A percentile compares a stretch with the other conserved stretches of the same genome.
These are phyloP conservation scores for Notospermus geniculatus DNA, from an alignment of 1,140 invertebrate species.

Conservation along the genomic window DNA sequence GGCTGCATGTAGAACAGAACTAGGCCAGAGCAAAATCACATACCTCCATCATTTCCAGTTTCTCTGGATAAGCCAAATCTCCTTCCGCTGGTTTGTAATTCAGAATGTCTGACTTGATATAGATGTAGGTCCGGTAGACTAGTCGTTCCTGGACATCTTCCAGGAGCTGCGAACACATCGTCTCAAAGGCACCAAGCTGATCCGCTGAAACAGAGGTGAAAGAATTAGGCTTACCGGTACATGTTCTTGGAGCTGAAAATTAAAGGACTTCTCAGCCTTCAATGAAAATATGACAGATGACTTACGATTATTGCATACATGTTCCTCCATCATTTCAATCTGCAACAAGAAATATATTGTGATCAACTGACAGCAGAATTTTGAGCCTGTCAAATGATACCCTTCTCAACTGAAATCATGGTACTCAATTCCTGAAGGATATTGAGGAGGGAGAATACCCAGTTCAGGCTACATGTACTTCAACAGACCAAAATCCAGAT, in stretches of 20 bases:
- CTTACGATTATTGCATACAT: constrained; percentile 81
- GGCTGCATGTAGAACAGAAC: constrained; percentile 9
- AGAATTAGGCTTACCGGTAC: constrained; percentile 7
- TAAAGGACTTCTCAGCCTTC: no score
- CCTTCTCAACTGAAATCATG: no score
- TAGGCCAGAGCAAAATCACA: neutral
- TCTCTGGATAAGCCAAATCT: constrained; percentile 96
- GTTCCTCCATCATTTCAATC: constrained; percentile 93
- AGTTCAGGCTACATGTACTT: no score
- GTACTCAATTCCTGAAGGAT: no score
- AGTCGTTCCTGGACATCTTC: constrained; percentile 96
- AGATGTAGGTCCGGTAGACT: constrained; percentile 93
- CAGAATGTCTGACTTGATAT: constrained; percentile 87
- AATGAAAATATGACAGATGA: constrained; percentile 19
- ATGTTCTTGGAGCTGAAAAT: no score
- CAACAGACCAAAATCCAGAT: no score
- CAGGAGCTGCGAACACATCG: constrained; percentile 79
- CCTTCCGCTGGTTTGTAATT: constrained; percentile 81
- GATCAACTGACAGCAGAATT: no score
- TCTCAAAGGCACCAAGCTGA: constrained; percentile 72
- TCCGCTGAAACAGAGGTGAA: constrained; percentile 13
- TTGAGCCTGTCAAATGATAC: no score
- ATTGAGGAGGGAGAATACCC: no score
- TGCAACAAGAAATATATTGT: constrained; percentile 31
- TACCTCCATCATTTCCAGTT: constrained; percentile 88